These are phyloP conservation scores for Lypha dubia DNA, from an alignment of 2,888 invertebrate genomes.

Conservation along the genomic window DNA sequence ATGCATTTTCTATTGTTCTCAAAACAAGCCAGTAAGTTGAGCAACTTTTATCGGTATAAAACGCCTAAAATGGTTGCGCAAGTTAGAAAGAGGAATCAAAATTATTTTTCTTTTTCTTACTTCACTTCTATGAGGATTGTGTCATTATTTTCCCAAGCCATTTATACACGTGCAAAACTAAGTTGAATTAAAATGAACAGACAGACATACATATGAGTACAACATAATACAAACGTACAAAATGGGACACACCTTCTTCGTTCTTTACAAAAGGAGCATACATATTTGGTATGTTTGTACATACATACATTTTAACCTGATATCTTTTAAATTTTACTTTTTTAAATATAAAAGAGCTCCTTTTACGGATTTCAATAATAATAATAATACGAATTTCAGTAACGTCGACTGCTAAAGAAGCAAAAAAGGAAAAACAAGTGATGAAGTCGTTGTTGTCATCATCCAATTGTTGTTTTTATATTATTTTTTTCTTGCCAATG, in stretches of 20 bases:
- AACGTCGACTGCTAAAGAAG: not conserved
- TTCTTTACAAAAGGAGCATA: slow-evolving; percentile 21
- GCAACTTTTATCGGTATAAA: slow-evolving; percentile 77
- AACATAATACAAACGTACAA: no score
- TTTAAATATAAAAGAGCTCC: slow-evolving; percentile 71
- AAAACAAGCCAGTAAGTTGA: slow-evolving; percentile 79
- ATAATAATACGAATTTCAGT: slow-evolving; percentile 45
- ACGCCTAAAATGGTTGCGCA: slow-evolving; percentile 67
- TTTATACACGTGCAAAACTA: slow-evolving; percentile 67
- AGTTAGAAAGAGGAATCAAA: slow-evolving; percentile 24
- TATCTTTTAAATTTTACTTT: slow-evolving; percentile 75
- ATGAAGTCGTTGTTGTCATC: slow-evolving; percentile 82
- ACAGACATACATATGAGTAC: slow-evolving; percentile 70
- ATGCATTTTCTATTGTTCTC: slow-evolving; percentile 74
- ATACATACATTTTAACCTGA: slow-evolving; percentile 77
- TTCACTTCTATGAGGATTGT: slow-evolving; percentile 20
- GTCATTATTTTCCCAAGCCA: slow-evolving; percentile 65
- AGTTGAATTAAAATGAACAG: slow-evolving; percentile 54
- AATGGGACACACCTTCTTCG: slow-evolving; percentile 79
- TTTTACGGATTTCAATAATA: slow-evolving; percentile 53
- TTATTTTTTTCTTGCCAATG: slow-evolving; percentile 65
- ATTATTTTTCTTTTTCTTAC: slow-evolving; percentile 1
- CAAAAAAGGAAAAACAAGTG: slow-evolving; percentile 79
- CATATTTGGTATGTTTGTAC: no score
- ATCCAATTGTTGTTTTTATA: slow-evolving; percentile 40